Evolutionary conservation across 53 echinoderm and acorn worm species (phyloP), one percentile per base, ranked within the genome.

Genomic region (Temnopleurus reevesii): DNA sequence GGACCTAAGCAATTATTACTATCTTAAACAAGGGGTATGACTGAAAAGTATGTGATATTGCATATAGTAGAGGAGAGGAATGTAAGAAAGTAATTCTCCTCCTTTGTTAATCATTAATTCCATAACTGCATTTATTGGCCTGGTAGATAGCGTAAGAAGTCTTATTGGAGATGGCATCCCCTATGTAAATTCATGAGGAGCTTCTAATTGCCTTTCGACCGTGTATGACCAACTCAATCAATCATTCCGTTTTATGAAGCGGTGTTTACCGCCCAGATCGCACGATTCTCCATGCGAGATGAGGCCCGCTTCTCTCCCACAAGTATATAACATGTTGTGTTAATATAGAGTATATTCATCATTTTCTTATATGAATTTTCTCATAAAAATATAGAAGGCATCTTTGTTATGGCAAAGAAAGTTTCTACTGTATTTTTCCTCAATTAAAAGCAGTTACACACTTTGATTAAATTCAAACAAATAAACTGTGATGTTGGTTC

Each of bases 171-270:
- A 5, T 2, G 71, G 71, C 71, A 71, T n/a, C 36, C 8, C 4
- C 71, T 10, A 71, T 71, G 71, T 71, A 71, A 71, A 71, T 71
- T 71, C 71, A 71, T 71, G 71, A 71, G 71, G 71, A 71, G 71
- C 38, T n/a, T 71, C 71, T 71, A 71, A 71, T 71, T 71, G 71
- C 38, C 71, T 71, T 71, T 41, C 71, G 71, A 71, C 71, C 71
- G 71, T 71, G 71, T 71, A 71, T 19, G 71, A 41, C 71, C 71
- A 71, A 38, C 71, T n/a, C 41, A 71, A 71, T 71, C 71, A 71
- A 71, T 71, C 71, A 71, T 71, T 41, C 71, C 21, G 71, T 71
- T 71, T 71, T 19, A 63, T 63, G 63, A 63, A 31, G 63, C 63
- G 63, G 21, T 71, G 71, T 71, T 71, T 71, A 71, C 71, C 71